These are phyloP conservation scores for Steromphala cineraria DNA, from an alignment of 2,888 invertebrate genomes.

Conservation along the genomic window DNA sequence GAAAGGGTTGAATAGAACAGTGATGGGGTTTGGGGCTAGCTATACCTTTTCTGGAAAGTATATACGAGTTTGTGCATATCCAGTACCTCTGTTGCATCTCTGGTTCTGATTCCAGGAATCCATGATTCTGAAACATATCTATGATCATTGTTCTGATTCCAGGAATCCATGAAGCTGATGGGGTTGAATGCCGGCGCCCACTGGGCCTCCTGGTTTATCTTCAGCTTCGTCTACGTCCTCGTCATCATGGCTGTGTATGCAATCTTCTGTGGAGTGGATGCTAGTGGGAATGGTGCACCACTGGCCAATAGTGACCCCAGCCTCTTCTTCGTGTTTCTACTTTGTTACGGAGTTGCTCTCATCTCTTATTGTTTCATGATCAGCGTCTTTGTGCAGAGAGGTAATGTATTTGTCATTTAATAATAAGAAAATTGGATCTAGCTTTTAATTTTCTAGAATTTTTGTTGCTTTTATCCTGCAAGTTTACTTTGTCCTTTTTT, in stretches of 20 bases:
- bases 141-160: constrained; percentile 33
- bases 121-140: not conserved
- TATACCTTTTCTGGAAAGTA: too few relatives aligned
- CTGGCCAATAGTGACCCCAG: constrained; percentile 78
- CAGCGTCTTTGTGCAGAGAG: constrained; percentile 87
- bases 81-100: too few relatives aligned
- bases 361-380: constrained; percentile 88
- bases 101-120: too few relatives aligned
- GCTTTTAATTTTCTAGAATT: too few relatives aligned
- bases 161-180: constrained; percentile 95
- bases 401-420: too few relatives aligned
- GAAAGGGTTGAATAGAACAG: too few relatives aligned
- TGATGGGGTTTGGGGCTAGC: too few relatives aligned
- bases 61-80: too few relatives aligned
- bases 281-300: constrained; percentile 50
- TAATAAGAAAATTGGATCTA: too few relatives aligned
- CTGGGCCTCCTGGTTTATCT: constrained; percentile 90
- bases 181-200: constrained; percentile 88
- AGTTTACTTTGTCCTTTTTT: too few relatives aligned
- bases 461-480: too few relatives aligned
- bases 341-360: constrained; percentile 83
- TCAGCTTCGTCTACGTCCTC: constrained; percentile 83
- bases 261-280: constrained; percentile 64
- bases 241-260: constrained; percentile 78
- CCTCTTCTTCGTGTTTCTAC: constrained; percentile 83